These are phyloP conservation scores for honey bee (Apis mellifera) DNA, from an alignment of 1,140 invertebrate species.

Conservation along the genomic window DNA sequence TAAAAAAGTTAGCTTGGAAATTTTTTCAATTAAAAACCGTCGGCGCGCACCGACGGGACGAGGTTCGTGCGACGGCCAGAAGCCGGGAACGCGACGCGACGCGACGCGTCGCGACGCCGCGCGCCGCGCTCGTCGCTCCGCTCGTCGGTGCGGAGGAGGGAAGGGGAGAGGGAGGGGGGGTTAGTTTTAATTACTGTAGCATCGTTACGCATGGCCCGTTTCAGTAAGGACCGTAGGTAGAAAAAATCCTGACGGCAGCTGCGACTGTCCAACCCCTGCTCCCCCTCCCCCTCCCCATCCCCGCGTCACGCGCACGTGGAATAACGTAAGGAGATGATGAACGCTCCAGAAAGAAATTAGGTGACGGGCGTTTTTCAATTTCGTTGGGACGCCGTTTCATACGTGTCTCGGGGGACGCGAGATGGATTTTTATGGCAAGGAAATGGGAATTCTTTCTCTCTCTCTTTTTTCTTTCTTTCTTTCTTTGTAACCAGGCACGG, in stretches of 20 bases:
- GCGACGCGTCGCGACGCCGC: neutral
- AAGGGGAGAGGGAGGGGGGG: neutral
- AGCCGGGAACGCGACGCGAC: conserved; percentile 12
- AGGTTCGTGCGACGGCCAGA: conserved; percentile 41
- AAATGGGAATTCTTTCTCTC: neutral
- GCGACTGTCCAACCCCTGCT: conserved; percentile 33
- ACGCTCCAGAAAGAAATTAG: conserved; percentile 55
- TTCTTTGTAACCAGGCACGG: too few species aligned
- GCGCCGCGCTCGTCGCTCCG: neutral
- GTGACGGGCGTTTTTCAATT: conserved; percentile 27
- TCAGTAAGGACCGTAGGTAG: conserved; percentile 66
- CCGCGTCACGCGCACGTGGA: conserved; percentile 28
- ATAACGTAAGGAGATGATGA: conserved; percentile 49
- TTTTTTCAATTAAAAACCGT: conserved; percentile 78
- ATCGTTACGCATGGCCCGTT: conserved; percentile 72
- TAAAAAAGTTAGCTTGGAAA: conserved; percentile 73
- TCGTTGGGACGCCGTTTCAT: neutral
- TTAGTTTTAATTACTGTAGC: conserved; percentile 76
- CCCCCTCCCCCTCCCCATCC: neutral
- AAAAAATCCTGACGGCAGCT: conserved; percentile 68
- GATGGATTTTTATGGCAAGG: neutral
- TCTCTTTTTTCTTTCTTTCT: too few species aligned
- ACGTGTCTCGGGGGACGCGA: too few species aligned
- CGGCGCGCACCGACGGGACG: conserved; percentile 55
- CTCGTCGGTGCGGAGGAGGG: neutral